Base-by-base conservation (phyloP, 2,888 invertebrate species). In the Teinopalpus imperialis region DNA sequence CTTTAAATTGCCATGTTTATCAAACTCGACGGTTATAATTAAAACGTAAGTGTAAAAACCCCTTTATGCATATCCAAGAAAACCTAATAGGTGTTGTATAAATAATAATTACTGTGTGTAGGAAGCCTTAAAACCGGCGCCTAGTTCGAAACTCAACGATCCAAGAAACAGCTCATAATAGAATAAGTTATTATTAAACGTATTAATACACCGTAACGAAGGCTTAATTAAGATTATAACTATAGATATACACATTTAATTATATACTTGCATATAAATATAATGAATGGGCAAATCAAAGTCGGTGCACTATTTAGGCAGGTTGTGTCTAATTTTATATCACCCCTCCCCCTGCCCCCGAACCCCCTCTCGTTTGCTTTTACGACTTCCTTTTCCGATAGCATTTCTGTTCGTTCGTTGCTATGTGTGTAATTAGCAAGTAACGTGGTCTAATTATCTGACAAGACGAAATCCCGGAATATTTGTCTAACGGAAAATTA, bases 151-250 rank as follows among this genome's bases (percentile, higher is more conserved):
- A 70, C 50, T 59, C 71, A 80, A 74, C 79, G 76, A 74, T 68
- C 62, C 74, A 74, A 68, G 66, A 77, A 78, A 80, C 69, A 54
- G 71, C 57, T 63, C 57, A 57, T 66, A 64, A 68, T 69, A 60
- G 59, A 60, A 65, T 64, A 64, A 63, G 60, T 64, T 54, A 64
- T 61, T 69, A 74, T 75, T 75, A 75, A 70, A 58, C 57, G 69
- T 59, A 76, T 73, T 77, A 80, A 80, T 77, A 68, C 72, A 74
- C 69, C 81, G 75, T 81, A 74, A 81, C 80, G 58, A 53, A 43
- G 52, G 53, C 57, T 69, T 74, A 69, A 80, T 81, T 80, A 79
- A 80, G 74, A 78, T 78, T 64, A 69, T 62, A 59, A 54, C 56
- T 49, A 54, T 39, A 69, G 75, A 70, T 74, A 74, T 55, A 51